Evolutionary conservation across 2,888 invertebrate genomes (phyloP).

Genomic region (Sinotaia quadrata): DNA sequence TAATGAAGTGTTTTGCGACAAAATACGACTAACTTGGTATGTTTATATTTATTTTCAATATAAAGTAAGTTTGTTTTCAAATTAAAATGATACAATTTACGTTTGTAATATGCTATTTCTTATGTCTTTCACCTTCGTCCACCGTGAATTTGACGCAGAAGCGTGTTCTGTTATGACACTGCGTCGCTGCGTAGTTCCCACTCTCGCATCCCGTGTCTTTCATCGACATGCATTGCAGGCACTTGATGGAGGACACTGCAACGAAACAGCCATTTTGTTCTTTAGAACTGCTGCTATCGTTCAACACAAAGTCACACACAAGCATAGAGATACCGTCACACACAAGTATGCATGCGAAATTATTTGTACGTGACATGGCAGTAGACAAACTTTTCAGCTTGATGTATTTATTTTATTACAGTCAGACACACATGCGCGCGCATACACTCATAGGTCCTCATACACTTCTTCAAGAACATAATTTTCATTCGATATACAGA

Average conservation of each 20-base stretch:
- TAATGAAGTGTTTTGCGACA: no score
- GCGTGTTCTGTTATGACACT: background rate
- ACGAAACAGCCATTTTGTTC: no score
- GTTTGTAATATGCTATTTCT: no score
- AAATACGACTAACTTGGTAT: no score
- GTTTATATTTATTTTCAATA: no score
- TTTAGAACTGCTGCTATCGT: no score
- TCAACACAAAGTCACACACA: background rate
- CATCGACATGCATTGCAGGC: constrained; percentile 20
- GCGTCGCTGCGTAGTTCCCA: background rate
- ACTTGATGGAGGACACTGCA: constrained; percentile 22
- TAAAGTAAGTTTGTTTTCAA: no score
- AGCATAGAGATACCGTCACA: background rate
- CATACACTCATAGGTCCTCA: background rate
- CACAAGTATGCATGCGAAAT: background rate
- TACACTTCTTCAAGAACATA: background rate
- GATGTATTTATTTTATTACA: background rate
- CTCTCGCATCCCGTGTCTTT: constrained; percentile 10
- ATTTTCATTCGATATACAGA: no score
- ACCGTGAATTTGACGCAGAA: constrained; percentile 20
- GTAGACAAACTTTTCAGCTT: background rate
- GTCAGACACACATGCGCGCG: background rate
- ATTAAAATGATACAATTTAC: no score
- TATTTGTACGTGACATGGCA: background rate
- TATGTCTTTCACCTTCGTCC: constrained; percentile 22